Base-by-base conservation (phyloP, 2,888 invertebrate species). In the Epistrophe eligans region DNA sequence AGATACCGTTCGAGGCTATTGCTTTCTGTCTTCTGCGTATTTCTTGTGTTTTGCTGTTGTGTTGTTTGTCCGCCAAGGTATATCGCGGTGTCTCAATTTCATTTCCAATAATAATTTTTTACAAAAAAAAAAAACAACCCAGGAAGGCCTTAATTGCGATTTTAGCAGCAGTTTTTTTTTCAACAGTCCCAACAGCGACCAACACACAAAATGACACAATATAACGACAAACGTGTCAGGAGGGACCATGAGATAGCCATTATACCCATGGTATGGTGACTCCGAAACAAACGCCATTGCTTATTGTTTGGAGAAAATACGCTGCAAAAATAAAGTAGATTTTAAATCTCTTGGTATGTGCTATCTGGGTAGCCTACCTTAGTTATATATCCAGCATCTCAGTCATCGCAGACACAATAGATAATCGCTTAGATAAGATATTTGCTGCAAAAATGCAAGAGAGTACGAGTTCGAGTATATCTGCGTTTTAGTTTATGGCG, bases 351-450 rank as follows among this genome's bases (percentile, higher is more conserved):
- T 40, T 38, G 60, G 13, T 60, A 32, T 8, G 24, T 13, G 64
- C 70, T 64, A 66, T 70, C 45, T 73, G 70, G 24, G 38, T 28
- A 62, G 67, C 43, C 32, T 38, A 28, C 52, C 58, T n/a, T n/a
- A n/a, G n/a, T 24, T 1, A 1, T 24, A 24, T 79, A 74, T 77
- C 73, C 82, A 67, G 60, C 72, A 83, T 58, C 87, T 82, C 81
- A 76, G 87, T 87, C 83, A 83, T 79, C 87, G 79, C 64, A 79
- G 70, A 79, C 83, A 87, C 87, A 87, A 87, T 83, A 87, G 83
- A 87, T 87, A 87, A 87, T 87, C 83, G 79, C 74, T 83, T 67
- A 83, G 87, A 87, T 87, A 83, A 87, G 87, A 83, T 83, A 83
- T 62, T 74, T 76, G 77, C 67, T 87, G 82, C 74, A 17, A 72